Evolutionary conservation across 2,113 vertebrate species (phyloP), one percentile per base, ranked within the genome.

Genomic region (Macquaria ambigua): DNA sequence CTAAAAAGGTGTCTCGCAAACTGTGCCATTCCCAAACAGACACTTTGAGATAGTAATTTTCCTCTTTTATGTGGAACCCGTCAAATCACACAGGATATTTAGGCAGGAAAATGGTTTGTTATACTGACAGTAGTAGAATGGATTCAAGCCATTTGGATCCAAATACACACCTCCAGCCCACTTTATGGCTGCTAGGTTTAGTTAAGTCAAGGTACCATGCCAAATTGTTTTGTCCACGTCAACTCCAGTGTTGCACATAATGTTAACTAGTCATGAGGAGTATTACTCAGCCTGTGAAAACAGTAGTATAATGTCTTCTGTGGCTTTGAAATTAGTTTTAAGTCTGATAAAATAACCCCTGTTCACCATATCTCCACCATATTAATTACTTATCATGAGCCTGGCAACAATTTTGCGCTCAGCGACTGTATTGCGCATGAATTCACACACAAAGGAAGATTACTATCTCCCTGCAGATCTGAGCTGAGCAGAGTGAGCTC

Each of bases 11-110:
- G 21, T 74, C 48, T 58, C 23, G 61, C 21, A 73, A 77, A 53
- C 52, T 23, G 41, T 76, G 71, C 72, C 39, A 18, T 43, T 67
- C 21, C 46, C 23, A 64, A 39, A 67, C 31, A 68, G 61, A 48
- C 3, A n/a, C 79, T 83, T 74, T 83, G 68, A 84, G 56, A 73
- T 58, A 50, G 43, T 87, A 46, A 70, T 83, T 74, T 62, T 39
- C 37, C 11, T 23, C 70, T 56, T 66, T 61, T n/a, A 84, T 34
- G 34, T 4, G 34, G 34, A 34, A 34, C 34, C 34, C 34, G 3
- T 34, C 34, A 34, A 34, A 34, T 34, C 34, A 34, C 34, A 34
- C 3, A 34, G 39, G 31, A 1, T 20, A 18, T 28, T n/a, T 39
- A 21, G 31, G 12, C 62, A 25, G 39, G 28, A 73, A 53, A 6